These are phyloP conservation scores for Lindbergichthys nudifrons DNA, from an alignment of 2,797 vertebrate genomes.

Conservation along the genomic window DNA sequence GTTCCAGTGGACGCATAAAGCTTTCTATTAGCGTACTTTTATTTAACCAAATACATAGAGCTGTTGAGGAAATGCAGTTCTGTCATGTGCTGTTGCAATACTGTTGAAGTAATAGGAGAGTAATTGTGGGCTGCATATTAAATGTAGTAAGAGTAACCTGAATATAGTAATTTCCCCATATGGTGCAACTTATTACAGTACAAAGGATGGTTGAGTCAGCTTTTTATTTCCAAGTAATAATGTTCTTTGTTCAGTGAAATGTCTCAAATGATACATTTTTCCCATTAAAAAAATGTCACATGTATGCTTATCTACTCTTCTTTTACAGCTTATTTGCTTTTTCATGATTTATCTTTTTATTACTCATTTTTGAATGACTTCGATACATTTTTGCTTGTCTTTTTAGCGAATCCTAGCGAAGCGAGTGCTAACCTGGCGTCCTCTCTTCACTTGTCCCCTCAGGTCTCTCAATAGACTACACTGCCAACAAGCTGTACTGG, in stretches of 20 bases:
- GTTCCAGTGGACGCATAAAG: constrained; percentile 32
- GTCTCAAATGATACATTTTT: background rate
- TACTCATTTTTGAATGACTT: background rate
- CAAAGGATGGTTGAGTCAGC: background rate
- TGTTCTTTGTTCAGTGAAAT: background rate
- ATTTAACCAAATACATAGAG: constrained; percentile 13
- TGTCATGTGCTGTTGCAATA: background rate
- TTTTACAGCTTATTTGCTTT: background rate
- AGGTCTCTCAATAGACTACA: constrained; percentile 96
- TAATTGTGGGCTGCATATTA: background rate
- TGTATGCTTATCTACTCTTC: background rate
- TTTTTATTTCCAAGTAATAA: background rate
- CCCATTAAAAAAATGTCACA: background rate
- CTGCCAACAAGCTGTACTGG: constrained; percentile 97
- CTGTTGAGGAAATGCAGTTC: background rate
- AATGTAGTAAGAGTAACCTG: background rate
- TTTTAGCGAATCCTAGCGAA: background rate
- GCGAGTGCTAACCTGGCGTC: constrained; percentile 22
- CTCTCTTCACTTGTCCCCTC: constrained; percentile 41
- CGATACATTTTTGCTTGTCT: background rate
- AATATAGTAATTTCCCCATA: background rate
- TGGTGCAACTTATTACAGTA: background rate
- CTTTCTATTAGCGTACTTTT: constrained; percentile 18
- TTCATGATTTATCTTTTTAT: background rate
- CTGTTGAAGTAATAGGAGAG: background rate